Evolutionary conservation across 2,113 vertebrate genomes (phyloP).

Genomic region (Varanus salvator): DNA sequence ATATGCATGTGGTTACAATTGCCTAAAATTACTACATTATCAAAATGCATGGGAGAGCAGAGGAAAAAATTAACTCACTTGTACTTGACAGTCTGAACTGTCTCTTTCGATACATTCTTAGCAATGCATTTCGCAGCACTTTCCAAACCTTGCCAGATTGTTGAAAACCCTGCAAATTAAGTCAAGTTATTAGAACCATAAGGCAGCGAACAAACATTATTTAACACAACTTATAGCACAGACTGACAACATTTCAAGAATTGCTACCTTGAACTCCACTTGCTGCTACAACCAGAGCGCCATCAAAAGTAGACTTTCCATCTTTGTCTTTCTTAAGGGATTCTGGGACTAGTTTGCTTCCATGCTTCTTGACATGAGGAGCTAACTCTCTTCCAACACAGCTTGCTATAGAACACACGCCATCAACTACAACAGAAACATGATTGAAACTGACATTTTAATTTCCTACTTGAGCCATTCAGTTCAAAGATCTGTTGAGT

Average conservation of each 20-base stretch:
- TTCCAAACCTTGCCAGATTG: slow-evolving; percentile 97
- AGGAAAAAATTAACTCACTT: slow-evolving; percentile 83
- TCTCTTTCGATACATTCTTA: slow-evolving; percentile 91
- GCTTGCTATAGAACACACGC: slow-evolving; percentile 88
- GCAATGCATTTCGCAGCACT: slow-evolving; percentile 92
- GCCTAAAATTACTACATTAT: not conserved
- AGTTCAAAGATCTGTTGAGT: not conserved
- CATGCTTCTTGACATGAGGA: slow-evolving; percentile 95
- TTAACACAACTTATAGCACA: not conserved
- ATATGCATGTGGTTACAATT: not conserved
- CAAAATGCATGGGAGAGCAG: not conserved
- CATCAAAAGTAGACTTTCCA: slow-evolving; percentile 91
- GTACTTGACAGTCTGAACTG: slow-evolving; percentile 91
- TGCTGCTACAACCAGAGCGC: slow-evolving; percentile 95
- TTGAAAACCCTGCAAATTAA: slow-evolving; percentile 88
- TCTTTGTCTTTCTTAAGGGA: slow-evolving; percentile 94
- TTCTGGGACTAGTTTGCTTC: slow-evolving; percentile 95
- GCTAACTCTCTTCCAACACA: slow-evolving; percentile 92
- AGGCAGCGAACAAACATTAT: not conserved
- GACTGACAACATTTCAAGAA: not conserved
- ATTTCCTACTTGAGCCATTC: not conserved
- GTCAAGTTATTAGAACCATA: slow-evolving; percentile 40
- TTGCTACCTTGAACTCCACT: slow-evolving; percentile 93
- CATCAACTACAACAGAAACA: slow-evolving; percentile 85
- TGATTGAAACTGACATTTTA: slow-evolving; percentile 10